Evolutionary conservation across 92 coral and sea anemone species (phyloP).

Genomic region (Ricordea florida): DNA sequence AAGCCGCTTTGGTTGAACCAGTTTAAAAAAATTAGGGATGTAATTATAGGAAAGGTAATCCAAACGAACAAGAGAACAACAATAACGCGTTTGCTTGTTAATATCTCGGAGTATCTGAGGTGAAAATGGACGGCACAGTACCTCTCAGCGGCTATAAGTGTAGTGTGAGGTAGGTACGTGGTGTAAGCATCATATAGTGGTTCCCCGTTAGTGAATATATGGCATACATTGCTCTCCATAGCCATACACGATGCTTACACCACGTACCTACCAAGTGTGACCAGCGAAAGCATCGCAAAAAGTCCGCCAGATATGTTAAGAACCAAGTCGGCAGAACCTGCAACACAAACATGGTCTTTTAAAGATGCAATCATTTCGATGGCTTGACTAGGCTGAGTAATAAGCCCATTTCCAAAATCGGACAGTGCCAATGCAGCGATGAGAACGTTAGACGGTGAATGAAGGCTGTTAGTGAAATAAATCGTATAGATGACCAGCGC

Average conservation of each 20-base stretch:
- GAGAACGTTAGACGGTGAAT: conserved; percentile 3
- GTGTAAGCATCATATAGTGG: too few species aligned
- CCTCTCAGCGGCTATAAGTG: neutral
- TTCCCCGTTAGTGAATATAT: too few species aligned
- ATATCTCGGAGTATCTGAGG: conserved; percentile 4
- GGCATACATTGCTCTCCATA: too few species aligned
- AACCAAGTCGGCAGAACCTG: neutral
- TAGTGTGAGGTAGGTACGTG: too few species aligned
- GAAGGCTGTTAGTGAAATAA: neutral
- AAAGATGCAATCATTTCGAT: neutral
- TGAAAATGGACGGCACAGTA: neutral
- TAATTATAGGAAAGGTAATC: neutral
- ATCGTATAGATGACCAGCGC: neutral
- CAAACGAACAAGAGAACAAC: neutral
- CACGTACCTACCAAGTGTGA: too few species aligned
- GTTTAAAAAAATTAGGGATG: too few species aligned
- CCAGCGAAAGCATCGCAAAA: neutral
- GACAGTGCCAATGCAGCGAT: conserved; percentile 8
- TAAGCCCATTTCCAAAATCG: conserved; percentile 5
- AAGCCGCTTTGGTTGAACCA: neutral
- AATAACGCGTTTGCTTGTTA: neutral
- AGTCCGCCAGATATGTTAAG: neutral
- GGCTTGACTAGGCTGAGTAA: neutral
- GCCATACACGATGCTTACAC: too few species aligned
- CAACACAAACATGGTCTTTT: neutral